Percentiles rank a stretch among this genome's conserved stretches.
Evolutionary conservation across 2,797 vertebrate genomes (phyloP).

Genomic region (Neostethus bicornis): DNA sequence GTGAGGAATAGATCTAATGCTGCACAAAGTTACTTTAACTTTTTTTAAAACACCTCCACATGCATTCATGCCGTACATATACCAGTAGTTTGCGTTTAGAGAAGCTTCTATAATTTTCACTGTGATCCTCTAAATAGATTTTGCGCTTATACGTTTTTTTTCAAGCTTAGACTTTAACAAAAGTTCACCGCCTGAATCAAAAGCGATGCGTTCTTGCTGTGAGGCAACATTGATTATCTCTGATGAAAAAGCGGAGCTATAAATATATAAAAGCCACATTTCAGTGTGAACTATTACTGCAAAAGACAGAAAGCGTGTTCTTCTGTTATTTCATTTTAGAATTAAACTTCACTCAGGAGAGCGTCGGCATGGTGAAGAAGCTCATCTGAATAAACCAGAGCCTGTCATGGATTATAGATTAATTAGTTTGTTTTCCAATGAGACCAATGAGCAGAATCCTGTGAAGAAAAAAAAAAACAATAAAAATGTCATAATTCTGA

Average conservation of each 20-base stretch:
- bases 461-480: slow-evolving; percentile 49
- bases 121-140: not conserved
- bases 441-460: slow-evolving; percentile 48
- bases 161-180: not conserved
- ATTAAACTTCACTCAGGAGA: slow-evolving; percentile 21
- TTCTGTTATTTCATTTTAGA: slow-evolving; percentile 10
- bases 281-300: not conserved
- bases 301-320: not conserved
- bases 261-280: slow-evolving; percentile 15
- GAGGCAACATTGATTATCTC: slow-evolving; percentile 13
- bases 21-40: too few species aligned
- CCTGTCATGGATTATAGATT: slow-evolving; percentile 54
- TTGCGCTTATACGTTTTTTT: not conserved
- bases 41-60: too few species aligned
- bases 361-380: slow-evolving; percentile 29
- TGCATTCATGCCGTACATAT: too few species aligned
- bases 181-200: slow-evolving; percentile 14
- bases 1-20: too few species aligned
- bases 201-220: slow-evolving; percentile 14
- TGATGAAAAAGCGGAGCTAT: slow-evolving; percentile 19
- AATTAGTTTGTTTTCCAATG: slow-evolving; percentile 66
- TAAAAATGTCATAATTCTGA: slow-evolving; percentile 63
- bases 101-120: not conserved
- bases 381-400: slow-evolving; percentile 56
- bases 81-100: not conserved